phyloP scores from a whole-genome alignment of 2,888 invertebrate species.

The Hyposoter dolosus region DNA sequence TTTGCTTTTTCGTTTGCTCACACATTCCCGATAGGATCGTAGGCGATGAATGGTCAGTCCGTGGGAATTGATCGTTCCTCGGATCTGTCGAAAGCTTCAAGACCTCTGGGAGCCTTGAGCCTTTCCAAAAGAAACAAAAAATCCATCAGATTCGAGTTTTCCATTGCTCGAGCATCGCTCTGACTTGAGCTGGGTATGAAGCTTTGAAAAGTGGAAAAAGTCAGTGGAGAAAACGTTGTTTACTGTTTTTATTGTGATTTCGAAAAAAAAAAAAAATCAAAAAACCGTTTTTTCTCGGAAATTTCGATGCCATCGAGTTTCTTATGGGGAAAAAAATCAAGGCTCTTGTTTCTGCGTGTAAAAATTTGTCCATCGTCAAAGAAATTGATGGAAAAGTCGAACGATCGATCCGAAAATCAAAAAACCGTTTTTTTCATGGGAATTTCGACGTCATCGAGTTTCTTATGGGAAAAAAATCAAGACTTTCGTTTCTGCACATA shows the following conservation, averaged over 20 bases:
- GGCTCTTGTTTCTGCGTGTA: no score
- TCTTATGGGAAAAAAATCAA: not conserved
- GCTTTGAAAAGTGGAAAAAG: not conserved
- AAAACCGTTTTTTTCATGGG: not conserved
- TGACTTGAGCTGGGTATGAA: not conserved
- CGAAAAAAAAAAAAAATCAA: not conserved
- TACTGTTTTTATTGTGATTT: not conserved
- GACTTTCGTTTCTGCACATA: not conserved
- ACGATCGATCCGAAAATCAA: not conserved
- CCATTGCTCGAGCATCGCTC: slow-evolving; percentile 25
- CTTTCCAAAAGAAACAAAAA: slow-evolving; percentile 44
- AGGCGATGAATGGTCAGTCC: slow-evolving; percentile 69
- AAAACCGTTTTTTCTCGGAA: no score
- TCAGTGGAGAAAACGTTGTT: not conserved
- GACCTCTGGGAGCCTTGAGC: slow-evolving; percentile 50
- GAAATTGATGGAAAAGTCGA: no score
- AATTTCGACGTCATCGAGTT: no score
- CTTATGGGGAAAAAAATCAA: no score
- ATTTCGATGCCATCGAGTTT: no score
- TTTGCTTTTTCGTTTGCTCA: slow-evolving; percentile 59
- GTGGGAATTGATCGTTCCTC: slow-evolving; percentile 71
- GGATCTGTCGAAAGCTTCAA: slow-evolving; percentile 27
- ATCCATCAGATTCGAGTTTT: slow-evolving; percentile 38
- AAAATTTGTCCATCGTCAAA: no score
- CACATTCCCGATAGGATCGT: slow-evolving; percentile 61